phyloP scores from a whole-genome alignment of 2,797 vertebrate genomes.

The Chanos chanos region DNA sequence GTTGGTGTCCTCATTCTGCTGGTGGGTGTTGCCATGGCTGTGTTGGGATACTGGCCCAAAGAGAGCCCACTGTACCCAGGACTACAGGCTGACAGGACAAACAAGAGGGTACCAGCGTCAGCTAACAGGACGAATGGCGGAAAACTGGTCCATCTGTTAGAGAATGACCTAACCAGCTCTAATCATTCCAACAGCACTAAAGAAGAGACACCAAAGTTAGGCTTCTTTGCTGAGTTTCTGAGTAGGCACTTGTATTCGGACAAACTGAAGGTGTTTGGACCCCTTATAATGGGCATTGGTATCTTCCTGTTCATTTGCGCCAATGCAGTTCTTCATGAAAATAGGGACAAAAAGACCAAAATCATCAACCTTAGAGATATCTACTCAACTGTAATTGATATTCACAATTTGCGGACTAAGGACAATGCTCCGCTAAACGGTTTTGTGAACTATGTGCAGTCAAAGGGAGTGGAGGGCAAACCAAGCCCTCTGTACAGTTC shows the following conservation, averaged over 20 bases:
- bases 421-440: conserved; percentile 73
- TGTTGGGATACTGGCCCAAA: conserved; percentile 92
- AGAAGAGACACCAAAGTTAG: conserved; percentile 41
- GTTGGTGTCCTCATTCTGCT: conserved; percentile 86
- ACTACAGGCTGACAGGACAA: conserved; percentile 25
- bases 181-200: conserved; percentile 49
- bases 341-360: conserved; percentile 85
- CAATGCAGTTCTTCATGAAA: conserved; percentile 84
- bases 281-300: conserved; percentile 86
- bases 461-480: conserved; percentile 70
- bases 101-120: conserved; percentile 15
- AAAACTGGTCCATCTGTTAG: conserved; percentile 28
- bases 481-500: conserved; percentile 53
- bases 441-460: conserved; percentile 73
- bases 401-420: conserved; percentile 80
- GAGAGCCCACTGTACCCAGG: conserved; percentile 63
- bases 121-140: conserved; percentile 38
- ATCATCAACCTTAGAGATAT: conserved; percentile 85
- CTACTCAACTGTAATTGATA: conserved; percentile 84
- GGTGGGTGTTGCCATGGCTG: conserved; percentile 84
- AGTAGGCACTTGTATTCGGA: conserved; percentile 79
- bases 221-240: conserved; percentile 79
- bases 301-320: conserved; percentile 90
- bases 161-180: conserved; percentile 23
- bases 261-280: conserved; percentile 84